Conservation (phyloP, 1,140 invertebrate species). For the Wiebesia pumilae region DNA sequence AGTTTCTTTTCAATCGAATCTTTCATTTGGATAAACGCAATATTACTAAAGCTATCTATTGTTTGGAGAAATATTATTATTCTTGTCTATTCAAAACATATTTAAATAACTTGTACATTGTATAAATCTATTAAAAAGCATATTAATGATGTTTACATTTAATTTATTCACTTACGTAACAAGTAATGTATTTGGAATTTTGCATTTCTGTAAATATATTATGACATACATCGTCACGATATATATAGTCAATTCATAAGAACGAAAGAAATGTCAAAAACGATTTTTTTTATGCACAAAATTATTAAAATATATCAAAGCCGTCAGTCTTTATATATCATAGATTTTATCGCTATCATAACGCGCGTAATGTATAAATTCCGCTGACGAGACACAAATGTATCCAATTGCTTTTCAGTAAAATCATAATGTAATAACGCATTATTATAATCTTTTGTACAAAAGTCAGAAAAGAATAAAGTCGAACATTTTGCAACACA, state of each 20-base stretch:
- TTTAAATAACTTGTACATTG: background rate
- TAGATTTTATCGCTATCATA: background rate
- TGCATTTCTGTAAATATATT: background rate
- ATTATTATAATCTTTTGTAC: background rate
- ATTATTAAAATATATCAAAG: background rate
- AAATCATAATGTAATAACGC: constrained; percentile 24
- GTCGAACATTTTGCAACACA: constrained; percentile 54
- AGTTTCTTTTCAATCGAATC: no score
- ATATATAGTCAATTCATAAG: background rate
- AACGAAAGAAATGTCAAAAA: background rate
- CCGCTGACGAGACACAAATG: constrained; percentile 57
- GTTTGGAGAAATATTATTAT: no score
- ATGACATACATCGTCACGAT: background rate
- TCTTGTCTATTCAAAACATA: no score
- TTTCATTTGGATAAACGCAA: no score
- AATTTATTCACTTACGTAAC: background rate
- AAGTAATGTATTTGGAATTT: background rate
- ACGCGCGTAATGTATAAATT: constrained; percentile 42
- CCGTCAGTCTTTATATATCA: background rate
- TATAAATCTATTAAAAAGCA: background rate
- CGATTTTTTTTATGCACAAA: background rate
- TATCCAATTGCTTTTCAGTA: constrained; percentile 63
- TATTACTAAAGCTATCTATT: no score
- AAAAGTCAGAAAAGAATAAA: constrained; percentile 52
- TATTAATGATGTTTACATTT: background rate